Evolutionary conservation across 2,797 vertebrate species (phyloP).

Genomic region (Echeneis naucrates): DNA sequence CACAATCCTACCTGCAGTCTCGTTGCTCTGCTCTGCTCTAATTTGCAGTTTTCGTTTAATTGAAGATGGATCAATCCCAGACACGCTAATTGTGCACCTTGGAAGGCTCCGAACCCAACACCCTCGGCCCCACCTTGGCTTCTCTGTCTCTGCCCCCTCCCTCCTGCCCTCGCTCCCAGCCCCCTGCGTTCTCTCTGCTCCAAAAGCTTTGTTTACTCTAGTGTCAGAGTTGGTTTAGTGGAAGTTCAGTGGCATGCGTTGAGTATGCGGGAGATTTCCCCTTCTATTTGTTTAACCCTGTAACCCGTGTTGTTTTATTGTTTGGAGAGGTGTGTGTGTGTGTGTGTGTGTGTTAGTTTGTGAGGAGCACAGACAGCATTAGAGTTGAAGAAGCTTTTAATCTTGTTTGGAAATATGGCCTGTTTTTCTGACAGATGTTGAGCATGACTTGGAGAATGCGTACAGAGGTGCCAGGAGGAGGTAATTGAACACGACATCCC

Average conservation of each 20-base stretch:
- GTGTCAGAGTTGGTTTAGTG: conserved; percentile 66
- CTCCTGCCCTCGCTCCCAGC: background rate
- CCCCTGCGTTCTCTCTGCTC: conserved; percentile 26
- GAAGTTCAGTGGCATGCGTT: conserved; percentile 61
- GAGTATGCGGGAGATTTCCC: conserved; percentile 55
- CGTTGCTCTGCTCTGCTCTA: conserved; percentile 9
- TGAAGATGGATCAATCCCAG: conserved; percentile 46
- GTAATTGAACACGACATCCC: conserved; percentile 55
- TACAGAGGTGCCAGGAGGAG: conserved; percentile 39
- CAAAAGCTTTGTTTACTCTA: conserved; percentile 63
- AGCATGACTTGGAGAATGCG: conserved; percentile 41
- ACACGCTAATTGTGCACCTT: conserved; percentile 49
- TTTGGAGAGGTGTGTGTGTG: conserved; percentile 5
- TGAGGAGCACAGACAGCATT: background rate
- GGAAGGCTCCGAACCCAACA: conserved; percentile 12
- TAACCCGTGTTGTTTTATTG: conserved; percentile 45
- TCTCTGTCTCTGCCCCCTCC: conserved; percentile 9
- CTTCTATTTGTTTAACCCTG: conserved; percentile 69
- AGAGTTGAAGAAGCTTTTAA: conserved; percentile 47
- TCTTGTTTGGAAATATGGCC: conserved; percentile 39
- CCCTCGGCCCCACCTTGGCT: background rate
- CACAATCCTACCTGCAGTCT: conserved; percentile 17
- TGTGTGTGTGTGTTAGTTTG: background rate
- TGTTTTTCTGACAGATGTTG: conserved; percentile 40
- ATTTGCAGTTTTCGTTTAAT: conserved; percentile 59